A percentile compares a stretch with the other conserved stretches of the same genome.
Evolutionary conservation across 1,140 invertebrate species (phyloP).

Genomic region (Neomicropteryx cornuta): DNA sequence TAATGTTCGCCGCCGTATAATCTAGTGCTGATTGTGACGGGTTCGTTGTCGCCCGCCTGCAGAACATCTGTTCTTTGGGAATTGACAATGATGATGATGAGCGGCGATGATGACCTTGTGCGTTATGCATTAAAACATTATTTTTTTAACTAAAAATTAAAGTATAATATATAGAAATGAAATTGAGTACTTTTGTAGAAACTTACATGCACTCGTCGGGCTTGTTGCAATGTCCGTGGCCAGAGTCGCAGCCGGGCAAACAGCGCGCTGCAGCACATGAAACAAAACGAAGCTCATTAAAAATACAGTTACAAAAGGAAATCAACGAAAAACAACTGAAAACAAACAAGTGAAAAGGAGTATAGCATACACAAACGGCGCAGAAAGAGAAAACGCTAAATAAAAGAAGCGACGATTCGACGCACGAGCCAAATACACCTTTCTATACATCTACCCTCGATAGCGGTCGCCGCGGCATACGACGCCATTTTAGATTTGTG

Average conservation of each 20-base stretch:
- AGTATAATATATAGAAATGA: conserved; percentile 16
- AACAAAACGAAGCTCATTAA: conserved; percentile 34
- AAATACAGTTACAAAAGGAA: conserved; percentile 27
- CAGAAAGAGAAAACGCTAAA: no score
- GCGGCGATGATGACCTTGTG: no score
- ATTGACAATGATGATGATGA: no score
- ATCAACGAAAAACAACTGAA: conserved; percentile 24
- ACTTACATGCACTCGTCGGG: conserved; percentile 96
- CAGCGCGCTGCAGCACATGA: conserved; percentile 79
- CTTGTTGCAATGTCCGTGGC: conserved; percentile 81
- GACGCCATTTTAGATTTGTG: not conserved
- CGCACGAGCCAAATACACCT: no score
- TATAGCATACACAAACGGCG: conserved; percentile 21
- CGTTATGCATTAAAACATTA: no score
- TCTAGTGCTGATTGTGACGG: no score
- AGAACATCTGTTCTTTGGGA: no score
- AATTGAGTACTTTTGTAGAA: no score
- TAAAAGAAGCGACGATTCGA: no score
- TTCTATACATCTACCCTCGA: conserved; percentile 10
- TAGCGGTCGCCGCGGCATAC: conserved; percentile 5
- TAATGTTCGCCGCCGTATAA: no score
- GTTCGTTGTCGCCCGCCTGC: no score
- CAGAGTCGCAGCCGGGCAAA: conserved; percentile 76
- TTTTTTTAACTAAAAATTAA: not conserved
- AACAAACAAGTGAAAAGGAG: no score